Base-by-base conservation (phyloP, 1,140 invertebrate genomes). In the Neuroterus valhalla region DNA sequence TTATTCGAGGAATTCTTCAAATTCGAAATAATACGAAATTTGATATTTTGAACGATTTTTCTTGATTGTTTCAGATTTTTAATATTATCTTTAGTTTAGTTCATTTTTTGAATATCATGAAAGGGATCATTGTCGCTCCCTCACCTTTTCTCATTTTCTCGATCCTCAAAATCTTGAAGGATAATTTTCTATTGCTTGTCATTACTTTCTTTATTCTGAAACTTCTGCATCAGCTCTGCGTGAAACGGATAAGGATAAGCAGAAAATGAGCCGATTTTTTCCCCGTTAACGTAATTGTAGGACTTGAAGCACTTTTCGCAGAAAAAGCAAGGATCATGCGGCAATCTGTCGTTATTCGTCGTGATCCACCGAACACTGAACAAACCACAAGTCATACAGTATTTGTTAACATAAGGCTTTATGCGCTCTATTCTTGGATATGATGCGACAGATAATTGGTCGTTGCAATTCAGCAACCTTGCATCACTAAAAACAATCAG, bases 401-500 rank as follows among this genome's bases (percentile, higher is more conserved):
- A 82, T 66, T 83, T 84, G n/a, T 81, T 81, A 44, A 85, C 81
- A 14, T 75, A 82, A 8, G 82, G 90, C 26, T 89, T 90, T 4
- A 92, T 77, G 42, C 89, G 85, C 0, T 84, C 84, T 71, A 92
- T 86, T 70, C 85, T 85, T 2, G 94, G 94, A 88, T 93, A 94
- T 43, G 82, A 76, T 15, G 81, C 67, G 11, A 84, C 62, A 14
- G 82, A 72, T 21, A 92, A 82, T 62, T 89, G 87, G 82, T 94
- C 93, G 23, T 78, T 77, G 0, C 83, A 68, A 68, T 88, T 84
- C 23, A 94, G 62, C 0, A 94, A 91, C 93, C 92, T 91, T 3
- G 93, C 90, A 86, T 96, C 94, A 11, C 92, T 94, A 79, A 98
- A 94, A 1, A 94, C 90, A 81, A 98, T 92, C 1, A 97, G 82